phyloP scores from a whole-genome alignment of 2,888 invertebrate species.

The Petrolisthes cinctipes region DNA sequence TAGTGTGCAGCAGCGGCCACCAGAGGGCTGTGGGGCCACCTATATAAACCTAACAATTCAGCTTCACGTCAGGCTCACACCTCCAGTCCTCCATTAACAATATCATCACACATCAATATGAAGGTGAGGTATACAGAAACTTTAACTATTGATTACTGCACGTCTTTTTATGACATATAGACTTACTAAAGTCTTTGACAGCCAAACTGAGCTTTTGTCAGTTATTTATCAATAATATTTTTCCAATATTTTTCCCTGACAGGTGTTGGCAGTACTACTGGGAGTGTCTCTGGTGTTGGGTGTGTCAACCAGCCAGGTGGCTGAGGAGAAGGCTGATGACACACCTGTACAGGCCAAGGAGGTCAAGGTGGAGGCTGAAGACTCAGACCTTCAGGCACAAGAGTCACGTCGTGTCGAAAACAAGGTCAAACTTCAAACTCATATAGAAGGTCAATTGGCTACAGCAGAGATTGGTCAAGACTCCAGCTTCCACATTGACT shows the following conservation, averaged over 20 bases:
- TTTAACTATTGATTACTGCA: neutral
- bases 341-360: neutral
- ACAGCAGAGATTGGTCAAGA: neutral
- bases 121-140: neutral
- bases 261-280: conserved; percentile 9
- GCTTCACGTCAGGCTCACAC: too few relatives aligned
- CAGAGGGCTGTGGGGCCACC: too few relatives aligned
- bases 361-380: neutral
- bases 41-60: too few relatives aligned
- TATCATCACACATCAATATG: neutral
- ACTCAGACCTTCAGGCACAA: neutral
- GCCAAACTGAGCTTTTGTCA: too few relatives aligned
- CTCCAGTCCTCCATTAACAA: too few relatives aligned
- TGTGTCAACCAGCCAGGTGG: neutral
- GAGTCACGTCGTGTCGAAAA: neutral
- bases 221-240: neutral
- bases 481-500: conserved; percentile 36
- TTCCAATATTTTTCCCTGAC: neutral
- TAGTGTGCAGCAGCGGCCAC: too few relatives aligned
- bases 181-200: neutral
- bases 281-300: neutral
- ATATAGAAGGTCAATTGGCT: conserved; percentile 16
- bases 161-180: neutral
- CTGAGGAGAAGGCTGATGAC: conserved; percentile 11
- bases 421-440: neutral